Evolutionary conservation across 2,113 vertebrate species (phyloP).

Genomic region (Tichodroma muraria): DNA sequence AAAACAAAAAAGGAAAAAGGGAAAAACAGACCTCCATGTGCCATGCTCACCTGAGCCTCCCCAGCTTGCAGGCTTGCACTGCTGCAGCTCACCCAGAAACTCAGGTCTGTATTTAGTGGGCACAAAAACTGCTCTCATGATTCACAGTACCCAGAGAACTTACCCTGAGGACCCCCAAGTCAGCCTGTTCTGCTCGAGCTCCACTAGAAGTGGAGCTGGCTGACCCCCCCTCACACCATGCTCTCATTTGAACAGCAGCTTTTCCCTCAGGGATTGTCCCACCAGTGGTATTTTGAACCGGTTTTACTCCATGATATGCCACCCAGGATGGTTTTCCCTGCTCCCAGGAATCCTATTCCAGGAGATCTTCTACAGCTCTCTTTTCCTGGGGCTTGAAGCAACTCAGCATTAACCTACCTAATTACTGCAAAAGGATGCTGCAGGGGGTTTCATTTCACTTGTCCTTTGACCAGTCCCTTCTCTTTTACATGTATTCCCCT

Average conservation of each 20-base stretch:
- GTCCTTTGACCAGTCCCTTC: background rate
- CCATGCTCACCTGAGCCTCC: background rate
- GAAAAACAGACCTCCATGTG: background rate
- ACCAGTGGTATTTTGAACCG: rapidly evolving
- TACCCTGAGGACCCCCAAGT: rapidly evolving
- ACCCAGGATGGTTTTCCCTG: background rate
- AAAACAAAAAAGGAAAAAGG: rapidly evolving
- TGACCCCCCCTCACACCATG: background rate
- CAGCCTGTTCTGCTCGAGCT: rapidly evolving
- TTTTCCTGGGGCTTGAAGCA: background rate
- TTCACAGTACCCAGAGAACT: background rate
- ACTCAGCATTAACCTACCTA: background rate
- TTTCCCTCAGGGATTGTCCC: background rate
- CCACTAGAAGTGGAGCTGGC: rapidly evolving
- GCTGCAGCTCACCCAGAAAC: background rate
- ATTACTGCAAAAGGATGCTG: background rate
- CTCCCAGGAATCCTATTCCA: background rate
- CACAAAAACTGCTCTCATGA: background rate
- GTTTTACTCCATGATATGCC: background rate
- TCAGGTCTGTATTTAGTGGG: background rate
- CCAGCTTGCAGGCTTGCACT: background rate
- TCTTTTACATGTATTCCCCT: background rate
- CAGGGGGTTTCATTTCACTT: background rate
- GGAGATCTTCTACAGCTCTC: background rate
- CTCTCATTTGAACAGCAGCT: background rate